phyloP scores from a whole-genome alignment of 2,797 vertebrate genomes.

The Phoeniculus purpureus region DNA sequence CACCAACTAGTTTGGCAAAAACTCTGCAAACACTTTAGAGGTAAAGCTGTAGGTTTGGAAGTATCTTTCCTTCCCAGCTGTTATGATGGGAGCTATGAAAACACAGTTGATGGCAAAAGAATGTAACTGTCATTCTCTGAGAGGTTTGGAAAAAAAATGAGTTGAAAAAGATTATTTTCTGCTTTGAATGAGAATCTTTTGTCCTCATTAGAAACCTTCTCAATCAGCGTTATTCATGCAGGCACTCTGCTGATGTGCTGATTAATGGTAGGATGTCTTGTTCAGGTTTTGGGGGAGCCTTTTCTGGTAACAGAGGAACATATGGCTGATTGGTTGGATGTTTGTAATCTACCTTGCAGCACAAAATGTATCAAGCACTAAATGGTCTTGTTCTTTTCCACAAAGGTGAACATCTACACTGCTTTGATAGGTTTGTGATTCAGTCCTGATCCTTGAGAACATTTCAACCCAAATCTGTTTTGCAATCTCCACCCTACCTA shows the following conservation, averaged over 20 bases:
- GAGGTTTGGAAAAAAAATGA: neutral
- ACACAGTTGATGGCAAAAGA: neutral
- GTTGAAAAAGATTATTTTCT: neutral
- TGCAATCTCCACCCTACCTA: neutral
- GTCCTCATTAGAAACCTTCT: neutral
- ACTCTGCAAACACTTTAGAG: neutral
- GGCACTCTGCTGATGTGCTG: neutral
- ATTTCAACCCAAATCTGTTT: neutral
- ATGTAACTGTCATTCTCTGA: neutral
- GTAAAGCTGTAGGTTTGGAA: neutral
- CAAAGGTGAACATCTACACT: neutral
- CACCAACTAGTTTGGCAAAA: neutral
- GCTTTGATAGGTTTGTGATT: neutral
- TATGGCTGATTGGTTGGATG: neutral
- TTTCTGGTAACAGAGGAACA: neutral
- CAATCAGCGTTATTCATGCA: neutral
- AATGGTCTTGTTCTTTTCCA: neutral
- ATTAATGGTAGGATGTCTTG: neutral
- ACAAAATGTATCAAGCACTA: neutral
- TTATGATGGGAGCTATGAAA: neutral
- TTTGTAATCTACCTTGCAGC: neutral
- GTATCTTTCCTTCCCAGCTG: neutral
- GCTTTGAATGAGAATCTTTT: neutral
- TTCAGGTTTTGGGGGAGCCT: neutral
- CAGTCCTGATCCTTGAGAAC: neutral